Conservation (phyloP, 23 tunicate genomes). For the Pegea sp. region DNA sequence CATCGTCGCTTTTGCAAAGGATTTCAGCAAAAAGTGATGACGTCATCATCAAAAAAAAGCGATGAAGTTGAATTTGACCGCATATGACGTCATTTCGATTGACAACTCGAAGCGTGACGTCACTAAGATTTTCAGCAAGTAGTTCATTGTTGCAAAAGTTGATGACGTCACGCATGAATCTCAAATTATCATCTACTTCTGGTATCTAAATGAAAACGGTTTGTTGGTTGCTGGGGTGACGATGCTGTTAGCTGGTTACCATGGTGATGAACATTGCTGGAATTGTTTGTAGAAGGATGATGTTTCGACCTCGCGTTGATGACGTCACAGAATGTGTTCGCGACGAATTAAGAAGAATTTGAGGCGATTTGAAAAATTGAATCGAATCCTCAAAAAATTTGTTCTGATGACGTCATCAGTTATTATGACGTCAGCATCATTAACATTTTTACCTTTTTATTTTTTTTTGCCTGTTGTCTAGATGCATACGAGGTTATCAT, state of each 20-base stretch:
- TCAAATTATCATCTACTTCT: neutral
- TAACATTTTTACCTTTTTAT: too few species aligned
- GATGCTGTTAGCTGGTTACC: slow-evolving; percentile 3
- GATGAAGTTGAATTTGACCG: neutral
- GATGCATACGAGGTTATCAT: too few species aligned
- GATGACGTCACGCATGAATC: neutral
- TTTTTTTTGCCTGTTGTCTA: too few species aligned
- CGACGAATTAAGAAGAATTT: slow-evolving; percentile 35
- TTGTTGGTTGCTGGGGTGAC: neutral
- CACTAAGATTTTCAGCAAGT: neutral
- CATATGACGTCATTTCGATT: neutral
- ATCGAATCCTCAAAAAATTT: too few species aligned
- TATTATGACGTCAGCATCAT: too few species aligned
- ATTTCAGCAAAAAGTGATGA: too few species aligned
- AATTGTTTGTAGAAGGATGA: slow-evolving; percentile 38
- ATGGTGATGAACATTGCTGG: slow-evolving; percentile 56
- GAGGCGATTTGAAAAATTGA: slow-evolving; percentile 39
- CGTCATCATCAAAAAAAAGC: too few species aligned
- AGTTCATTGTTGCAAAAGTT: neutral
- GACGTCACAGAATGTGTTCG: slow-evolving; percentile 46
- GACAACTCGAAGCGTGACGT: neutral
- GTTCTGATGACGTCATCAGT: too few species aligned
- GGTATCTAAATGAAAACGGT: slow-evolving; percentile 2
- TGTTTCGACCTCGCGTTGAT: slow-evolving; percentile 47
- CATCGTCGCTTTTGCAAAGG: too few species aligned